A percentile compares a stretch with the other conserved stretches of the same genome.
Conservation (phyloP, 2,797 vertebrate genomes). For the Melanotaenia trifasciata region DNA sequence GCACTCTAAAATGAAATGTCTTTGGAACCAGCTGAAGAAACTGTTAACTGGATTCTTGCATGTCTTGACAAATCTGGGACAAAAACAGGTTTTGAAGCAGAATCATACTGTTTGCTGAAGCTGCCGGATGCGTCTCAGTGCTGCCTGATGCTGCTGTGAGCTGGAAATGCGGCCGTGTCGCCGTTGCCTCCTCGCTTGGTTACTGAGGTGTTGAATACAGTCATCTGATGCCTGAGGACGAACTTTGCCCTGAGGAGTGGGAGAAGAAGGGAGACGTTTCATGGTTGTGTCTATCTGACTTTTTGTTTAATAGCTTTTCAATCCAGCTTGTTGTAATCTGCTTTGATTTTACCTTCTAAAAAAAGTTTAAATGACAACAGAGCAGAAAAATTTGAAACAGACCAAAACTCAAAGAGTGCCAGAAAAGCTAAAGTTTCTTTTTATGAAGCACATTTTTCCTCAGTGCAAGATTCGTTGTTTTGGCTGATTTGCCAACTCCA, state of each 20-base stretch:
- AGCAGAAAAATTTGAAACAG: conserved; percentile 8
- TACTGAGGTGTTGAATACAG: conserved; percentile 84
- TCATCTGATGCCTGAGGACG: conserved; percentile 82
- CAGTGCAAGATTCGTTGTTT: neutral
- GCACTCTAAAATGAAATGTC: neutral
- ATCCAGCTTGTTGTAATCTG: no score
- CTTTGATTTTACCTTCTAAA: neutral
- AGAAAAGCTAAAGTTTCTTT: neutral
- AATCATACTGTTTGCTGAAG: conserved; percentile 84
- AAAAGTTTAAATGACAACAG: conserved; percentile 2
- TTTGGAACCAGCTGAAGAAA: neutral
- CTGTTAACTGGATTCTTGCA: neutral
- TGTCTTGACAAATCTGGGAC: neutral
- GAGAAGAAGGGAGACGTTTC: neutral
- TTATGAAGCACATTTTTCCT: no score
- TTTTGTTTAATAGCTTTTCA: no score
- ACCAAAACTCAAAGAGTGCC: conserved; percentile 10
- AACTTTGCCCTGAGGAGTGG: conserved; percentile 75
- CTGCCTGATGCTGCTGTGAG: conserved; percentile 75
- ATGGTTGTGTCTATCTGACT: neutral
- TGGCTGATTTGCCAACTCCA: conserved; percentile 9
- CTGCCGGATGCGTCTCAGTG: conserved; percentile 80
- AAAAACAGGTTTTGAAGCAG: neutral
- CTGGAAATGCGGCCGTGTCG: conserved; percentile 79
- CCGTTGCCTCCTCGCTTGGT: conserved; percentile 77